Evolutionary conservation across 23 tunicate species (phyloP).

Genomic region (Aplidium turbinatum): DNA sequence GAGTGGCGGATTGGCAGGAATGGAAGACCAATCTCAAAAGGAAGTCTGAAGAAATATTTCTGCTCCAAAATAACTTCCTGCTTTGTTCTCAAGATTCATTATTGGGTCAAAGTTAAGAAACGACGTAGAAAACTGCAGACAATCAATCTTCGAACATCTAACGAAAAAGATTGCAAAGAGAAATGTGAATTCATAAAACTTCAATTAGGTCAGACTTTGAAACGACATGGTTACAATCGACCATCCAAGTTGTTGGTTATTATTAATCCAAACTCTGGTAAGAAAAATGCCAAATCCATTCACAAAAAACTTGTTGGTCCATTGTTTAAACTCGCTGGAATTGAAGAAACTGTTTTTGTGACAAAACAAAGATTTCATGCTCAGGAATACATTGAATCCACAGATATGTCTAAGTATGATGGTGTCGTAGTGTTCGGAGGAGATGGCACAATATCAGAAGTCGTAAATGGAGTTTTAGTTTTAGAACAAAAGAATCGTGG

Average conservation of each 20-base stretch:
- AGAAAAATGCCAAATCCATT: conserved; percentile 29
- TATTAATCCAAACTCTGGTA: conserved; percentile 65
- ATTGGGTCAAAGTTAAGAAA: conserved; percentile 23
- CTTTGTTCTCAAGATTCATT: conserved; percentile 6
- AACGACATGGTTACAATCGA: background rate
- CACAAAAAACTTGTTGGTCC: conserved; percentile 36
- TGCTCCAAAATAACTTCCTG: background rate
- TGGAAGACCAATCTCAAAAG: background rate
- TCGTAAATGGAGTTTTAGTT: conserved; percentile 53
- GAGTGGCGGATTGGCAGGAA: conserved; percentile 2
- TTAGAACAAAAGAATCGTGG: conserved; percentile 27
- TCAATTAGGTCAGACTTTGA: background rate
- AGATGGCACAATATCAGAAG: conserved; percentile 65
- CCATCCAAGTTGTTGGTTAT: conserved; percentile 49
- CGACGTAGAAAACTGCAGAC: conserved; percentile 33
- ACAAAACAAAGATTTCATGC: conserved; percentile 61
- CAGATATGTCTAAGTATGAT: conserved; percentile 37
- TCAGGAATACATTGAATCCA: conserved; percentile 32
- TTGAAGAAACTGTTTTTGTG: conserved; percentile 16
- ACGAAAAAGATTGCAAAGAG: conserved; percentile 9
- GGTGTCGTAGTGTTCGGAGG: conserved; percentile 78
- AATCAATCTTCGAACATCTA: conserved; percentile 24
- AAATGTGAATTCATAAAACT: conserved; percentile 14
- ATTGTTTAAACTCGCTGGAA: conserved; percentile 41
- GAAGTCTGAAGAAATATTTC: background rate